Conservation (phyloP, 2,113 vertebrate genomes). For the Tyrannus savana region DNA sequence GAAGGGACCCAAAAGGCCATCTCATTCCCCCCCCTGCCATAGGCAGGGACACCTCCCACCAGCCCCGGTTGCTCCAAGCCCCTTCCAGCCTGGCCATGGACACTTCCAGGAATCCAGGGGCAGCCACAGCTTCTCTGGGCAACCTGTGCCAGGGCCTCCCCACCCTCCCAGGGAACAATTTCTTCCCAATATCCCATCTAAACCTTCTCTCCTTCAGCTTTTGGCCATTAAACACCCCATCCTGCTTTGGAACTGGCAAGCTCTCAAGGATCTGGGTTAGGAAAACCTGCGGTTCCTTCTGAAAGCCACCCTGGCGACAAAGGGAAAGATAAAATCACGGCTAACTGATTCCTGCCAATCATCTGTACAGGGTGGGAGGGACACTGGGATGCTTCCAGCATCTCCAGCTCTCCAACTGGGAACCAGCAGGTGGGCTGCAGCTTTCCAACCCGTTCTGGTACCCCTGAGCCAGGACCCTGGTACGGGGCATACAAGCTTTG, state of each 20-base stretch:
- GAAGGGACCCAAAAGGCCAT: neutral
- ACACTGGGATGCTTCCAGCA: neutral
- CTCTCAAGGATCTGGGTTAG: neutral
- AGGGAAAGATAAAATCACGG: neutral
- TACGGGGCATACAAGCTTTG: fast-evolving
- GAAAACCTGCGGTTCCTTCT: neutral
- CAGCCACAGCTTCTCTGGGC: neutral
- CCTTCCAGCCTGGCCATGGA: fast-evolving
- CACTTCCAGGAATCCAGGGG: neutral
- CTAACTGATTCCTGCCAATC: neutral
- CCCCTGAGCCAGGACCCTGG: neutral
- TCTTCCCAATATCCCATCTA: neutral
- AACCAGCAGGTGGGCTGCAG: neutral
- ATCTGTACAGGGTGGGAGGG: fast-evolving
- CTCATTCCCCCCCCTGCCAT: neutral
- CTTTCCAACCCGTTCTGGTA: neutral
- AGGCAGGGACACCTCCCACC: neutral
- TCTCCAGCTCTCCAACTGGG: neutral
- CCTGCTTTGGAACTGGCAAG: neutral
- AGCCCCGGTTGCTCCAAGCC: neutral
- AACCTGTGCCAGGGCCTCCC: neutral
- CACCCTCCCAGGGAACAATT: neutral
- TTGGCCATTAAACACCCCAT: neutral
- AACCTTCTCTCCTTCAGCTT: neutral
- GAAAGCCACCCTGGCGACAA: neutral